Evolutionary conservation across 2,113 vertebrate genomes (phyloP).

Genomic region (Anhinga rufa): DNA sequence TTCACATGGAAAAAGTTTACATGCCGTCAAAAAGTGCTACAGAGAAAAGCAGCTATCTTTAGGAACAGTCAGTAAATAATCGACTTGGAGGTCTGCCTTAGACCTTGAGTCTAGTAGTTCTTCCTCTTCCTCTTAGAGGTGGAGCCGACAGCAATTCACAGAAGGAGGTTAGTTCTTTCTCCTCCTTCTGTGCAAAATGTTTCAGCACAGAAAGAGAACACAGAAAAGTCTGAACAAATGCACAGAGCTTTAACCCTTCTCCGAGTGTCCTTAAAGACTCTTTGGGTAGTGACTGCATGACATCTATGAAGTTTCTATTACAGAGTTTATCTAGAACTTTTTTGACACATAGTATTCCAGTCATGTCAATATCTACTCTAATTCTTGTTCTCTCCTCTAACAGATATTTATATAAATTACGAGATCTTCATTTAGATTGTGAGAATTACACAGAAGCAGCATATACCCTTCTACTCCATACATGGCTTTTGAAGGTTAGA

Average conservation of each 20-base stretch:
- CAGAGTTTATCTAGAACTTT: neutral
- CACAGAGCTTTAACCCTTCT: neutral
- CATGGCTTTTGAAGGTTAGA: constrained; percentile 90
- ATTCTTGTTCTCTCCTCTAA: neutral
- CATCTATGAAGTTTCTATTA: neutral
- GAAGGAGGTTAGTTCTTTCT: neutral
- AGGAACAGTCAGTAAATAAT: neutral
- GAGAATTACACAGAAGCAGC: constrained; percentile 97
- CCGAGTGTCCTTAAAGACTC: neutral
- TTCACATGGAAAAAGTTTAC: accelerated
- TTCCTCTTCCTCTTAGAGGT: neutral
- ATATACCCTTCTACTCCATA: constrained; percentile 92
- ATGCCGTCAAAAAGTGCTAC: accelerated
- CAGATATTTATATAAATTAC: constrained; percentile 94
- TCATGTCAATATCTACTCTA: neutral
- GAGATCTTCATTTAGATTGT: constrained; percentile 93
- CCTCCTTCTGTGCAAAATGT: neutral
- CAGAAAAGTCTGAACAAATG: neutral
- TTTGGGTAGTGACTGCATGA: neutral
- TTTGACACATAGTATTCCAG: neutral
- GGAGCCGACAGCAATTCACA: neutral
- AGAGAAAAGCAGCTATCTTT: neutral
- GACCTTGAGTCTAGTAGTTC: neutral
- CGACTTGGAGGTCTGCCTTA: neutral
- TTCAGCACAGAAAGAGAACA: neutral